These are phyloP conservation scores for Archivesica marissinica DNA, from an alignment of 1,140 invertebrate species.

Conservation along the genomic window DNA sequence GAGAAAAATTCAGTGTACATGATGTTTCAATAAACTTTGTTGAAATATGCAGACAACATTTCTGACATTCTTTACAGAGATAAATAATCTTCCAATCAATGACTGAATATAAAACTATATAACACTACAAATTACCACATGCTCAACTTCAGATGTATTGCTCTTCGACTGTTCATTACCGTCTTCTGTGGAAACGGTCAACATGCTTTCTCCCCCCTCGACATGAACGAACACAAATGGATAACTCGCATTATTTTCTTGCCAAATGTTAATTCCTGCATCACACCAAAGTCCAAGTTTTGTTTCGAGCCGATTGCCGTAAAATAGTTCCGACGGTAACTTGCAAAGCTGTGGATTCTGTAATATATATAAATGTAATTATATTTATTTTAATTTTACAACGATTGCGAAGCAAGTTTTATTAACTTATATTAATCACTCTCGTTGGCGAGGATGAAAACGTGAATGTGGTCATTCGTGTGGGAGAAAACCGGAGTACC, in stretches of 20 bases:
- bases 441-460: background rate
- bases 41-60: no score
- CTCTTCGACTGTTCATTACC: slow-evolving; percentile 77
- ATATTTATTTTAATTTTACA: background rate
- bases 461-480: background rate
- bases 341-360: slow-evolving; percentile 76
- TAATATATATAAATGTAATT: slow-evolving; percentile 46
- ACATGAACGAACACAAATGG: slow-evolving; percentile 76
- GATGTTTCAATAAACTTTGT: no score
- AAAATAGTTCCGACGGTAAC: slow-evolving; percentile 78
- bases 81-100: no score
- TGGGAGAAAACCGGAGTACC: no score
- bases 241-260: slow-evolving; percentile 9
- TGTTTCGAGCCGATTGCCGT: slow-evolving; percentile 69
- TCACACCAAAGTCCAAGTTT: background rate
- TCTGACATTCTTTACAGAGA: no score
- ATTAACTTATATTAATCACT: background rate
- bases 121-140: slow-evolving; percentile 67
- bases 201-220: slow-evolving; percentile 72
- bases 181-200: slow-evolving; percentile 76
- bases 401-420: background rate
- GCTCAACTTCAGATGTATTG: slow-evolving; percentile 72
- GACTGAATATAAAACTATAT: no score
- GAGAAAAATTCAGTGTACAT: background rate
- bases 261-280: slow-evolving; percentile 58